Percentiles rank a stretch among this genome's conserved stretches.
These are phyloP conservation scores for Campoplex nolae DNA, from an alignment of 2,888 invertebrate genomes.

Conservation along the genomic window DNA sequence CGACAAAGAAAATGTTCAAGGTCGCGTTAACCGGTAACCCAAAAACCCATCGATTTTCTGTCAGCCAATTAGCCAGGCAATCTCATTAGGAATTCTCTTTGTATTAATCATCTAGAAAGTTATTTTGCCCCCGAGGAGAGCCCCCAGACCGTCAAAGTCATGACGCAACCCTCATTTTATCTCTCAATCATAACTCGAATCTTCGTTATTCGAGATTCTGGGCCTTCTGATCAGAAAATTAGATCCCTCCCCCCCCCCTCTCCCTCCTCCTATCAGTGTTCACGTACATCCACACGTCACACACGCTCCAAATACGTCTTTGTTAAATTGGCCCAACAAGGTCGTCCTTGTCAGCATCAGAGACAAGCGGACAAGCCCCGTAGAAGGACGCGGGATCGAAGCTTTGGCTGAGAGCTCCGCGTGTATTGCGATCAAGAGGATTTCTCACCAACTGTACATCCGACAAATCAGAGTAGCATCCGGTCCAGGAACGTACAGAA, in stretches of 20 bases:
- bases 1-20: neutral
- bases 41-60: neutral
- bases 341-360: conserved; percentile 39
- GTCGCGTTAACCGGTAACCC: neutral
- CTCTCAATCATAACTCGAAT: neutral
- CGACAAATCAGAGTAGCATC: conserved; percentile 57
- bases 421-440: neutral
- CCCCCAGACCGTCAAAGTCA: neutral
- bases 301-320: neutral
- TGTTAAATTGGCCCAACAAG: neutral
- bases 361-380: neutral
- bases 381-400: conserved; percentile 29
- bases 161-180: neutral
- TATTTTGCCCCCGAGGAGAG: neutral
- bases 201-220: neutral
- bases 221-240: neutral
- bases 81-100: neutral
- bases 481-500: conserved; percentile 13
- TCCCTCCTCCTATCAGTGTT: no score
- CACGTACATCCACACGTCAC: neutral
- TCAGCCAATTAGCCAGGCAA: neutral
- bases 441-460: conserved; percentile 41
- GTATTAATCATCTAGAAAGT: neutral
- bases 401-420: neutral
- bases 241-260: neutral